Conservation (phyloP, 1,140 invertebrate species). For the Eriosoma lanigerum region DNA sequence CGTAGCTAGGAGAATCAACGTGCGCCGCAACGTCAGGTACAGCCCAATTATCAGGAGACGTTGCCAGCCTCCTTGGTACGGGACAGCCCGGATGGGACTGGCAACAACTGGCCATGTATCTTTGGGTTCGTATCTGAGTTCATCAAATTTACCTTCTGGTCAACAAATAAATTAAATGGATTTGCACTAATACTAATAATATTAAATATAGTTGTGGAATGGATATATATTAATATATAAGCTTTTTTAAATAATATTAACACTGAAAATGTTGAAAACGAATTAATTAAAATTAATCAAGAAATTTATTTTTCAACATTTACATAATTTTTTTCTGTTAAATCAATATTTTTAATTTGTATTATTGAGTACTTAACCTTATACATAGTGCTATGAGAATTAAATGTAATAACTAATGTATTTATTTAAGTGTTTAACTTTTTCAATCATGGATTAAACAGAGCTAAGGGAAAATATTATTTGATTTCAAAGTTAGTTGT, state of each 20-base stretch:
- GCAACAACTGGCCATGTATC: conserved; percentile 72
- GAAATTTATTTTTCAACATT: neutral
- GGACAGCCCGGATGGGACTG: conserved; percentile 64
- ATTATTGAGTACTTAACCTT: too few species aligned
- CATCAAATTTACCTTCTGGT: conserved; percentile 41
- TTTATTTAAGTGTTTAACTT: too few species aligned
- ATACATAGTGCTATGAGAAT: too few species aligned
- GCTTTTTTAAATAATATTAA: neutral
- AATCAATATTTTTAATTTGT: neutral
- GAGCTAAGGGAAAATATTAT: too few species aligned
- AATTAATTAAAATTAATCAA: neutral
- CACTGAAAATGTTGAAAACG: neutral
- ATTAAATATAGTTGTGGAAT: conserved; percentile 1
- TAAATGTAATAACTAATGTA: too few species aligned
- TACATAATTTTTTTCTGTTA: neutral
- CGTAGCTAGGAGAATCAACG: conserved; percentile 51
- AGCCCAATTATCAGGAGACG: conserved; percentile 53
- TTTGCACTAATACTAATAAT: conserved; percentile 46
- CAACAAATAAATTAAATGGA: conserved; percentile 31
- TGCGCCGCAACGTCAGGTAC: conserved; percentile 45
- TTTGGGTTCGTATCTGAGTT: conserved; percentile 65
- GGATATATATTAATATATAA: too few species aligned
- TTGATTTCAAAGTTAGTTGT: too few species aligned
- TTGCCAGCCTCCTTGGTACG: conserved; percentile 54
- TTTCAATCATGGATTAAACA: too few species aligned